A percentile compares a stretch with the other conserved stretches of the same genome.
Evolutionary conservation across 2,797 vertebrate genomes (phyloP).

Genomic region (Schizopygopsis malacanthus): DNA sequence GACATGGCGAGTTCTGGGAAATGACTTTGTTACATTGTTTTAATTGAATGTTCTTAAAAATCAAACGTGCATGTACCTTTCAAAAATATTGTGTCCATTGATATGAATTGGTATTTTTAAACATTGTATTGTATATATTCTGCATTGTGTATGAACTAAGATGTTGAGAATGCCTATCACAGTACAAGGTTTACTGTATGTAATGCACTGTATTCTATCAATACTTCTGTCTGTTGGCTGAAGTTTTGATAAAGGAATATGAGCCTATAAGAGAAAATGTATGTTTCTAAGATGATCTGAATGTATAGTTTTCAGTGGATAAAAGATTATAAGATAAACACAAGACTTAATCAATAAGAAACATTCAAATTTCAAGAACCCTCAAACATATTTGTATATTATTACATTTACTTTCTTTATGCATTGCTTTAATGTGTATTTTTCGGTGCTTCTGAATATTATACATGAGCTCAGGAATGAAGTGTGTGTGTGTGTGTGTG

Average conservation of each 20-base stretch:
- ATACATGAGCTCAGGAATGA: constrained; percentile 35
- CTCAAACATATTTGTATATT: neutral
- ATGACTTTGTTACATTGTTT: neutral
- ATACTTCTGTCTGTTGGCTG: neutral
- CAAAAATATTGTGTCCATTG: neutral
- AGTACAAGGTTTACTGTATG: constrained; percentile 1
- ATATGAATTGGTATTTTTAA: too few relatives aligned
- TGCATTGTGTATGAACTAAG: constrained; percentile 5
- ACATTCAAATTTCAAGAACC: constrained; percentile 1
- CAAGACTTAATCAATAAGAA: neutral
- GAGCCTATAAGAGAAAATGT: constrained; percentile 20
- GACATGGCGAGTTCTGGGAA: neutral
- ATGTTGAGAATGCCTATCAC: constrained; percentile 24
- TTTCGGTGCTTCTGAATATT: neutral
- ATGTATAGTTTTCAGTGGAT: constrained; percentile 32
- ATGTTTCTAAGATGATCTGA: constrained; percentile 24
- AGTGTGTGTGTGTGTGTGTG: neutral
- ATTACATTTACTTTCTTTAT: constrained; percentile 18
- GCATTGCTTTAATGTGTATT: constrained; percentile 23
- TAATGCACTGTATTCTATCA: constrained; percentile 20
- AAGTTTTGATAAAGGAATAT: constrained; percentile 6
- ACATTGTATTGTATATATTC: constrained; percentile 18
- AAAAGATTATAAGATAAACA: neutral
- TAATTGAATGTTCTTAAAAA: neutral
- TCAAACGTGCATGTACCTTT: neutral